Percentiles rank a stretch among this genome's conserved stretches.
phyloP scores from a whole-genome alignment of 2,113 vertebrate species.

The Morone chrysops region DNA sequence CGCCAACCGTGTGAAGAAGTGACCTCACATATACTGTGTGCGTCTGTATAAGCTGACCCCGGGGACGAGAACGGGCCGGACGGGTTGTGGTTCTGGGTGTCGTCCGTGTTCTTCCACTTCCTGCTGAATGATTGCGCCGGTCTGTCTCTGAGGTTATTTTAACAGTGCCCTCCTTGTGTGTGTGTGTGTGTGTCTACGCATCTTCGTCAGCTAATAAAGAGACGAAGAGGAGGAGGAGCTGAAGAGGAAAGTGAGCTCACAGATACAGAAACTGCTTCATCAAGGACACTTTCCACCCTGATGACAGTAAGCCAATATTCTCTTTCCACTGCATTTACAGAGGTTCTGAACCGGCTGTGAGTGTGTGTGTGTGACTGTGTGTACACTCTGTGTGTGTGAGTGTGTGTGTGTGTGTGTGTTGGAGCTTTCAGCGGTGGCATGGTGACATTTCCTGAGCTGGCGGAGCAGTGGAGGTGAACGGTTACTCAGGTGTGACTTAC shows the following conservation, averaged over 20 bases:
- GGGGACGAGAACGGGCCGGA: too few species aligned
- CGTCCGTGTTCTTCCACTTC: too few species aligned
- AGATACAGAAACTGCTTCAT: conserved; percentile 7
- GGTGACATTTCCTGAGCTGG: conserved; percentile 58
- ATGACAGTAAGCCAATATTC: conserved; percentile 30
- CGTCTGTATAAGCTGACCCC: too few species aligned
- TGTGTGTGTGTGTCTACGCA: too few species aligned
- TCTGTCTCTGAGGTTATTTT: too few species aligned
- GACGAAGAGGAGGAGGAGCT: too few species aligned
- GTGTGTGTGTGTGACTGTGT: conserved; percentile 10
- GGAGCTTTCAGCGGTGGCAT: conserved; percentile 6
- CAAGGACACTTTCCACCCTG: conserved; percentile 1
- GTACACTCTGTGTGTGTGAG: conserved; percentile 8
- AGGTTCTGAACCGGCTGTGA: conserved; percentile 2
- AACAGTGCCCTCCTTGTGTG: too few species aligned
- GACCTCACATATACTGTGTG: too few species aligned
- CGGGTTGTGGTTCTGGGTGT: too few species aligned
- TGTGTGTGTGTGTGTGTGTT: conserved; percentile 16
- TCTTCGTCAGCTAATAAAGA: too few species aligned
- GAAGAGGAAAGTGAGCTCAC: not conserved
- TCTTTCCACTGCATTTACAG: conserved; percentile 44
- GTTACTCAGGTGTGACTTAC: conserved; percentile 45
- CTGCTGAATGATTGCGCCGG: too few species aligned
- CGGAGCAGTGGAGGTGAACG: conserved; percentile 52
- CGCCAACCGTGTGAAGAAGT: too few species aligned